These are phyloP conservation scores for Echeneis naucrates DNA, from an alignment of 2,797 vertebrate species.

Conservation along the genomic window DNA sequence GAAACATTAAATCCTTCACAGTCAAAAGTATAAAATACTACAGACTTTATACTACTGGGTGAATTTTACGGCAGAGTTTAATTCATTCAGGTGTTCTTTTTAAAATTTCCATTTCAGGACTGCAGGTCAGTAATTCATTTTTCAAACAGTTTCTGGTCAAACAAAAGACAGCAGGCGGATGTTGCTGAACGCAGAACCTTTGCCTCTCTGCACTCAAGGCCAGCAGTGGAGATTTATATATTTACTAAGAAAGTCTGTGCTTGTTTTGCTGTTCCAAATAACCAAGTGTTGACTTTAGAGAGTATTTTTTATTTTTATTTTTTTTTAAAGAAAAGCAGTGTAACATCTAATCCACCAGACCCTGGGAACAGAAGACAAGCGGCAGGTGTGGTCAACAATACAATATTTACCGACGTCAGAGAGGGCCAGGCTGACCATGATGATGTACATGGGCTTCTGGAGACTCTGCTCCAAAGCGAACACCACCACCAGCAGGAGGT, in stretches of 20 bases:
- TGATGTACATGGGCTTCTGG: constrained; percentile 83
- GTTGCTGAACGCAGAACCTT: no score
- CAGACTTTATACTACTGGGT: no score
- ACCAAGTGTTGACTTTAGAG: not conserved
- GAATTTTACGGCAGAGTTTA: no score
- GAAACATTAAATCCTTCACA: no score
- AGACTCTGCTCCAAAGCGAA: constrained; percentile 71
- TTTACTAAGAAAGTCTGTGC: not conserved
- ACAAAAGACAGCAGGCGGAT: no score
- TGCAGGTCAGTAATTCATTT: no score
- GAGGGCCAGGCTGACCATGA: constrained; percentile 77
- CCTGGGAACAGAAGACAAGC: not conserved
- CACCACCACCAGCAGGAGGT: constrained; percentile 67
- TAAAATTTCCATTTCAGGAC: no score
- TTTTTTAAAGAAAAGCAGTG: no score
- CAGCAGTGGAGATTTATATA: not conserved
- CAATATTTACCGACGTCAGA: constrained; percentile 66
- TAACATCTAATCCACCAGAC: not conserved
- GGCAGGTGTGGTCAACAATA: not conserved
- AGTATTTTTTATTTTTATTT: not conserved
- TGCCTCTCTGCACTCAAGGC: no score
- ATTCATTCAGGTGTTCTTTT: no score
- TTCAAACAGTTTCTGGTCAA: no score
- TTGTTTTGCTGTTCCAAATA: not conserved
- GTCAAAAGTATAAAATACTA: no score